Base-by-base conservation (phyloP, 23 tunicate genomes). In the Trididemnum clinides region DNA sequence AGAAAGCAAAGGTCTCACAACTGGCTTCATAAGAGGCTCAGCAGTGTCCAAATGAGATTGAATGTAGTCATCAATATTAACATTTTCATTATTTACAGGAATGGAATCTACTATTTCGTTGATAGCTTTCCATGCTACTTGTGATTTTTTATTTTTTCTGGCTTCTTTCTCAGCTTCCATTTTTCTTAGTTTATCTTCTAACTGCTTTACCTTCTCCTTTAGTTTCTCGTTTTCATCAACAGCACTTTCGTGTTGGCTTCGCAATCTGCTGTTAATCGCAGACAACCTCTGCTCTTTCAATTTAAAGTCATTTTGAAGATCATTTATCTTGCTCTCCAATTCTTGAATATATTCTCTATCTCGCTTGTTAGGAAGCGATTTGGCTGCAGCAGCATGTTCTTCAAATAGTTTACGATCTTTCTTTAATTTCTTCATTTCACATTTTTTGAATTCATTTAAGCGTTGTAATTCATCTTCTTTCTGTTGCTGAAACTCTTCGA, bases 351-450 rank as follows among this genome's bases (percentile, higher is more conserved):
- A 65, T 62, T 90, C 99, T 19, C 89, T 51, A 57, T 89, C 89
- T 77, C 73, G 88, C 66, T 88, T 94, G 64, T 57, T 74, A 0
- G 91, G 97, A 10, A 85, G 37, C 51, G 84, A 37, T 59, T 92
- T 92, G 0, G 76, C 33, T 0, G 89, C 89, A 20, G 86, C 84
- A 39, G 83, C 89, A 78, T 90, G 90, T 10, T 95, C 95, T 57
- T 95, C 95, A 76, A 95, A 90, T n/a, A 95, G 38, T 64, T 90
- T 87, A 49, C 89, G 71, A 22, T 95, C 99, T 79, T 85, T 91
- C 57, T 96, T 96, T 50, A 96, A 74, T 34, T 88, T 94, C 39
- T 88, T 89, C 7, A 65, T 87, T 59, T 92, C 97, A 31, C 81
- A 20, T 77, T 92, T 89, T 58, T 82, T 88, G 49, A 72, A 92